Conservation (phyloP, 2,888 invertebrate species). For the Frankliniella intonsa region DNA sequence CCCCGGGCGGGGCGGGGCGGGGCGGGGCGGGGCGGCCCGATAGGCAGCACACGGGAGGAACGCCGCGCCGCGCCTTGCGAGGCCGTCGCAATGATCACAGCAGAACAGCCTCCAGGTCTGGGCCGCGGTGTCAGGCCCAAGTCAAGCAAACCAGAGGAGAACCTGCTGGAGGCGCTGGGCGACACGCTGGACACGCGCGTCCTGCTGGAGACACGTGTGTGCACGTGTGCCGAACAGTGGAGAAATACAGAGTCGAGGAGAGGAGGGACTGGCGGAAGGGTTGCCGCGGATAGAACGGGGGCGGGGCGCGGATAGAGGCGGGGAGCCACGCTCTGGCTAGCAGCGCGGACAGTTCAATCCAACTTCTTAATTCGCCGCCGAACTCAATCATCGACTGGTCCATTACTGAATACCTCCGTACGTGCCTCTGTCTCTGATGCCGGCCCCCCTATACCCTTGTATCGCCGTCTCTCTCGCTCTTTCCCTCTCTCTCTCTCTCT, state of each 20-base stretch:
- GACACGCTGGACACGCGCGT: neutral
- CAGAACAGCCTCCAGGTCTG: no score
- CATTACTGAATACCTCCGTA: neutral
- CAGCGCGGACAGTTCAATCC: conserved; percentile 23
- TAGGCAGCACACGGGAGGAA: neutral
- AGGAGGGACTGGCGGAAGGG: neutral
- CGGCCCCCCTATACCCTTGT: neutral
- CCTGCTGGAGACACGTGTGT: no score
- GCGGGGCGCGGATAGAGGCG: neutral
- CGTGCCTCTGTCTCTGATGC: neutral
- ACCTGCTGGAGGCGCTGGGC: neutral
- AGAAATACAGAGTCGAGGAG: neutral
- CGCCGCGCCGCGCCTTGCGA: no score
- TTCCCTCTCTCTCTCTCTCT: neutral
- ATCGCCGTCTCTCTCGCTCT: neutral
- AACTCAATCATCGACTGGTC: conserved; percentile 15
- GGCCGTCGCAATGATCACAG: no score
- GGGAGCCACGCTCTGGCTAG: neutral
- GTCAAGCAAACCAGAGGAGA: neutral
- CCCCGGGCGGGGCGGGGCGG: neutral
- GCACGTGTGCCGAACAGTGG: neutral
- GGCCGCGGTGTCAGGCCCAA: no score
- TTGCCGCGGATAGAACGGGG: neutral
- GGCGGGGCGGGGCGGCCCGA: neutral
- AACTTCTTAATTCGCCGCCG: conserved; percentile 22